Percentiles rank a stretch among this genome's conserved stretches.
These are phyloP conservation scores for Dendropsophus ebraccatus DNA, from an alignment of 2,113 vertebrate species.

Conservation along the genomic window DNA sequence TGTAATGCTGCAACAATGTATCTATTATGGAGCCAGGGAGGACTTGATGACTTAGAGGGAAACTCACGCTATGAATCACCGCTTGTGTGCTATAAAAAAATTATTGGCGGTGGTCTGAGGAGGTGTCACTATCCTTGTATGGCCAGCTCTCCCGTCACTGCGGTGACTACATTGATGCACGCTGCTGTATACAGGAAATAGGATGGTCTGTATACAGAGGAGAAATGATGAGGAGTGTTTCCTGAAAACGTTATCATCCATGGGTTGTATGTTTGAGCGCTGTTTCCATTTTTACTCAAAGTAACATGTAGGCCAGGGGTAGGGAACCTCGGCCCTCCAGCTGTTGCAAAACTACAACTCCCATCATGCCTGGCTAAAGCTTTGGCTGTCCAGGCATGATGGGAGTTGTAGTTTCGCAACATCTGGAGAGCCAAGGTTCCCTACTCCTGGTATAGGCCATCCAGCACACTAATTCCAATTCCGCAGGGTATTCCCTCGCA, in stretches of 20 bases:
- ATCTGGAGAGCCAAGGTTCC: no score
- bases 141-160: constrained; percentile 63
- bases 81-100: neutral
- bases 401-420: no score
- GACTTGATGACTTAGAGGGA: neutral
- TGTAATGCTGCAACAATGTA: neutral
- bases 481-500: neutral
- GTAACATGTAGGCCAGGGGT: no score
- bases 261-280: neutral
- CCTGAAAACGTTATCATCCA: constrained; percentile 62
- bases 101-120: neutral
- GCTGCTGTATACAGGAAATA: constrained; percentile 64
- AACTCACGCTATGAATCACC: neutral
- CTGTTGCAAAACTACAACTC: no score
- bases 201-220: constrained; percentile 67
- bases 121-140: neutral
- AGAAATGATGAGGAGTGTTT: constrained; percentile 64
- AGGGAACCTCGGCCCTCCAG: no score
- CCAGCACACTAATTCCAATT: no score
- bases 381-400: no score
- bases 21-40: neutral
- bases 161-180: constrained; percentile 63
- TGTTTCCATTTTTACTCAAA: neutral
- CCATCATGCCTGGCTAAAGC: no score
- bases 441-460: no score